Evolutionary conservation across 2,113 vertebrate genomes (phyloP), one percentile per base, ranked within the genome.

Genomic region (Eidolon helvum): DNA sequence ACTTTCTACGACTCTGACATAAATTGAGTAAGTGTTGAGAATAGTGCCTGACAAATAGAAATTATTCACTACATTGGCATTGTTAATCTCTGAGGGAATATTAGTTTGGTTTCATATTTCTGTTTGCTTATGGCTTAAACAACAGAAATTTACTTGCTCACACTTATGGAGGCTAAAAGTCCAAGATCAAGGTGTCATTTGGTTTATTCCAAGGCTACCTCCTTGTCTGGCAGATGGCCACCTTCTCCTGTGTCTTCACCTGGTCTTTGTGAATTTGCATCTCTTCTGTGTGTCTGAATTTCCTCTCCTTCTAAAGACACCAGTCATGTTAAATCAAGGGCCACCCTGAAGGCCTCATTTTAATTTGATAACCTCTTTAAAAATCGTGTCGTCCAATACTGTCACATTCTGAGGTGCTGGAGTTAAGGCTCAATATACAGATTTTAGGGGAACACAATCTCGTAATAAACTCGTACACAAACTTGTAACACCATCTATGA

Each of bases 351-450:
- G 28, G 14, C 35, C 26, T 63, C 3, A 43, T 75, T 90, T 79
- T 53, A 53, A 43, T 19, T n/a, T 53, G 40, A 26, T 79, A 22
- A 21, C 11, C 26, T 74, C 55, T 66, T 40, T 66, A 65, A 53
- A 82, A 12, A 26, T 12, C 40, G 0, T 2, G 0, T 61, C 16
- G 45, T 68, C 53, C 30, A 12, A 15, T 7, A 21, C 11, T 16
- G 43, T 18, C 10, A 7, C 0, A 1, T 26, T 72, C 35, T 45
- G 38, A 82, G 30, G 7, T 35, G 24, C 30, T 55, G 35, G 22
- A 40, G n/a, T 28, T 82, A 59, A 30, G n/a, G 12, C 5, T 87
- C 53, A 43, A 38, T 4, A 10, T 4, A 30, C 1, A 19, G 8
- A 38, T 38, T 59, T 66, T 0, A 2, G 26, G 59, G 35, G 0